Conservation (phyloP, 1,140 invertebrate genomes). For the roundworm (Caenorhabditis elegans) region DNA sequence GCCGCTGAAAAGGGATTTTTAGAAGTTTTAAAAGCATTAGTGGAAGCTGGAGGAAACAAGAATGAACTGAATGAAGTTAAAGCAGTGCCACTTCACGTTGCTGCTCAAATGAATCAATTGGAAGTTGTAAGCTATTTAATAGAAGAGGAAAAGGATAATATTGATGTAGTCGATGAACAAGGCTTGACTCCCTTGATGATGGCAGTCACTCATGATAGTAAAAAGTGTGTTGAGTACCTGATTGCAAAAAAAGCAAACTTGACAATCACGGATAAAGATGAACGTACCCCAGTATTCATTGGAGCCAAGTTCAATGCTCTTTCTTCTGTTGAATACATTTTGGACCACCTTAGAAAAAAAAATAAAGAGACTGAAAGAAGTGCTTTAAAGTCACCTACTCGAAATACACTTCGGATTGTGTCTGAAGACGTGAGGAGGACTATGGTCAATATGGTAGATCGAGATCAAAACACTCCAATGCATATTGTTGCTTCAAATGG, state of each 20-base stretch:
- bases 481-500: slow-evolving; percentile 36
- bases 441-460: slow-evolving; percentile 35
- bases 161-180: not conserved
- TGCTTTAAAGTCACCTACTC: not conserved
- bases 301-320: slow-evolving; percentile 38
- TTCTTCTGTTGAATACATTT: not conserved
- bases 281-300: slow-evolving; percentile 19
- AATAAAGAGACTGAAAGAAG: not conserved
- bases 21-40: slow-evolving; percentile 67
- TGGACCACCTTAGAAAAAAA: not conserved
- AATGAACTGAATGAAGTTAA: not conserved
- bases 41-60: slow-evolving; percentile 66
- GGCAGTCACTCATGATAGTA: not conserved
- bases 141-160: not conserved
- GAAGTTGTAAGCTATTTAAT: slow-evolving; percentile 18
- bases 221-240: not conserved
- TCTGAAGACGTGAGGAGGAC: not conserved
- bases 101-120: slow-evolving; percentile 38
- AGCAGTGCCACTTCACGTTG: slow-evolving; percentile 31
- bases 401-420: not conserved
- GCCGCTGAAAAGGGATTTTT: slow-evolving; percentile 67
- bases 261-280: not conserved
- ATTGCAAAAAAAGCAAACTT: slow-evolving; percentile 31
- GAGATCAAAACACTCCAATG: slow-evolving; percentile 35
- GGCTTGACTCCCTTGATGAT: slow-evolving; percentile 42